Percentiles rank a stretch among this genome's conserved stretches.
Conservation (phyloP, 2,888 invertebrate species). For the Agrotis puta region DNA sequence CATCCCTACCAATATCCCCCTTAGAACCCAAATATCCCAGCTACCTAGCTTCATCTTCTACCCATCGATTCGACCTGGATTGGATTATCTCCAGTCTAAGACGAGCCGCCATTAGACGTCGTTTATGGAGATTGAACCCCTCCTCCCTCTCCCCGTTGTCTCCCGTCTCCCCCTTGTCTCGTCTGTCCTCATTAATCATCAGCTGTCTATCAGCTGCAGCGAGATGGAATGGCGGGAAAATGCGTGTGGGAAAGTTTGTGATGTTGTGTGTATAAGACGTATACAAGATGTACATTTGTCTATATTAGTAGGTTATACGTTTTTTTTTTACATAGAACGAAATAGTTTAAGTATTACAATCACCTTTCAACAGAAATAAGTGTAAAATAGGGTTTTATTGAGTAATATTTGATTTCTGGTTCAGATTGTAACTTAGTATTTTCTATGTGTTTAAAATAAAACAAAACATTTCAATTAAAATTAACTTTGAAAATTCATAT, state of each 20-base stretch:
- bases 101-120: conserved; percentile 74
- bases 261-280: neutral
- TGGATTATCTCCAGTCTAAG: conserved; percentile 69
- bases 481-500: no score
- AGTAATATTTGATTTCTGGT: no score
- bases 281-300: no score
- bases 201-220: conserved; percentile 68
- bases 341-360: neutral
- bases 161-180: conserved; percentile 44
- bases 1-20: neutral
- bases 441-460: no score
- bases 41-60: neutral
- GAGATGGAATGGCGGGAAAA: conserved; percentile 9
- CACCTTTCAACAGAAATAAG: neutral
- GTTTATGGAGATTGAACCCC: conserved; percentile 78
- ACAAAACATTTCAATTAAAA: no score
- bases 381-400: no score
- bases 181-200: conserved; percentile 70
- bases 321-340: no score
- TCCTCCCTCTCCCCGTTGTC: conserved; percentile 27
- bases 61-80: conserved; percentile 65
- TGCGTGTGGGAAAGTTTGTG: conserved; percentile 6
- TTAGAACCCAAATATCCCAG: neutral
- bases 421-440: no score
- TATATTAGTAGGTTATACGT: no score